Conservation (phyloP, 1,140 invertebrate species). For the Drosophila saltans region DNA sequence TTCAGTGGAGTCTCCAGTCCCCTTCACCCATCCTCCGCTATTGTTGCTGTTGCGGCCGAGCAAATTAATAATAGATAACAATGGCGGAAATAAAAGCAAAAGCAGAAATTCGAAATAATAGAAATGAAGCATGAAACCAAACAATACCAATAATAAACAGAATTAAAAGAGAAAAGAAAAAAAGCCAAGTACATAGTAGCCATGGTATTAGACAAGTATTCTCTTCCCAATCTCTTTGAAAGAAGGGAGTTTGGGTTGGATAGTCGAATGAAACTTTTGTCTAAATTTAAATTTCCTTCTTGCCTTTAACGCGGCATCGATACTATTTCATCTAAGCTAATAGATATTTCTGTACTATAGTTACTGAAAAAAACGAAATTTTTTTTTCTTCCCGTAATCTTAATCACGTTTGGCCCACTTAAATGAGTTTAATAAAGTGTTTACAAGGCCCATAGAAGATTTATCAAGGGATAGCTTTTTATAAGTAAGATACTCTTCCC, state of each 20-base stretch:
- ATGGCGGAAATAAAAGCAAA: slow-evolving; percentile 41
- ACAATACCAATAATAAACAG: slow-evolving; percentile 33
- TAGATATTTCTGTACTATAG: too few relatives aligned
- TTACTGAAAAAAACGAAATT: too few relatives aligned
- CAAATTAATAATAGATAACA: slow-evolving; percentile 77
- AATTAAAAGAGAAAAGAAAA: slow-evolving; percentile 35
- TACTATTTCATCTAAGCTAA: too few relatives aligned
- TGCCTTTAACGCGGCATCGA: neutral
- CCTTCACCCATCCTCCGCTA: neutral
- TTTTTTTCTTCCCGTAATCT: too few relatives aligned
- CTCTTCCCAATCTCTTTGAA: too few relatives aligned
- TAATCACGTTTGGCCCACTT: too few relatives aligned
- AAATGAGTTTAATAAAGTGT: too few relatives aligned
- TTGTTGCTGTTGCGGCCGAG: slow-evolving; percentile 26
- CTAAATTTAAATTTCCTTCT: neutral
- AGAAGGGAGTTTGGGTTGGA: too few relatives aligned
- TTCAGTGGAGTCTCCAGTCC: slow-evolving; percentile 21
- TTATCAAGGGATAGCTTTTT: too few relatives aligned
- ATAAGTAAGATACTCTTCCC: too few relatives aligned
- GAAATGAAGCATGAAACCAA: slow-evolving; percentile 33
- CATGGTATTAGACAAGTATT: too few relatives aligned
- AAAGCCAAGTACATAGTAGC: neutral
- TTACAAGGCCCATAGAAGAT: too few relatives aligned
- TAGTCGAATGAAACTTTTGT: neutral
- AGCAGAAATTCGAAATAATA: slow-evolving; percentile 32